A percentile compares a stretch with the other conserved stretches of the same genome.
These are phyloP conservation scores for Solea solea DNA, from an alignment of 2,113 vertebrate species.

Conservation along the genomic window DNA sequence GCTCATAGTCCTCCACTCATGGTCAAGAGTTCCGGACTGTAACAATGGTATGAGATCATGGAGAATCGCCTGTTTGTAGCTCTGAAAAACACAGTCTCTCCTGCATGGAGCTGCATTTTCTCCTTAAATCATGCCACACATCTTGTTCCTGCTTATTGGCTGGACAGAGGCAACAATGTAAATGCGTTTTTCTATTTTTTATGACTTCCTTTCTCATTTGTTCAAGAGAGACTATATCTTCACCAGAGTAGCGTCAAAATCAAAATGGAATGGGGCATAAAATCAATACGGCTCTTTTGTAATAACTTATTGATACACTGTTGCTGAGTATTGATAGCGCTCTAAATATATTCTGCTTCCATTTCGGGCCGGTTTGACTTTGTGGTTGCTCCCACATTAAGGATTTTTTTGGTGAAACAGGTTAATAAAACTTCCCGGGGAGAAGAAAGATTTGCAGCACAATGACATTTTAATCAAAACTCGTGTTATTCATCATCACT, in stretches of 20 bases:
- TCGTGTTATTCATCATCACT: too few species aligned
- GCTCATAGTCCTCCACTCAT: constrained; percentile 23
- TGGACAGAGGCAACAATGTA: neutral
- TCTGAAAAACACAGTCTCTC: constrained; percentile 3
- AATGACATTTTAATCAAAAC: too few species aligned
- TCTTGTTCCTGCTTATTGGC: neutral
- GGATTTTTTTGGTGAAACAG: neutral
- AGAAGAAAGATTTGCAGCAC: too few species aligned
- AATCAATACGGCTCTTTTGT: constrained; percentile 5
- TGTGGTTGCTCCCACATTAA: neutral
- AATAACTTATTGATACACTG: neutral
- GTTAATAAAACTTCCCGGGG: too few species aligned
- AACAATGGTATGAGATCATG: constrained; percentile 6
- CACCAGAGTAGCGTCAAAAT: constrained; percentile 1
- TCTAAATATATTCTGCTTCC: constrained; percentile 6
- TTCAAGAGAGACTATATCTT: neutral
- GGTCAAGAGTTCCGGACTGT: constrained; percentile 10
- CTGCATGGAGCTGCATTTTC: neutral
- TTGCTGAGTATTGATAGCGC: neutral
- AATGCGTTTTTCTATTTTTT: neutral
- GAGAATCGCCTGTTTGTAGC: constrained; percentile 1
- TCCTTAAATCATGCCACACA: neutral
- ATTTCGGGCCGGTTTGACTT: neutral
- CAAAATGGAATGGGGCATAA: neutral
- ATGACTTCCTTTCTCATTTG: too few species aligned